phyloP scores from a whole-genome alignment of 2,113 vertebrate species.

The Caranx ignobilis region DNA sequence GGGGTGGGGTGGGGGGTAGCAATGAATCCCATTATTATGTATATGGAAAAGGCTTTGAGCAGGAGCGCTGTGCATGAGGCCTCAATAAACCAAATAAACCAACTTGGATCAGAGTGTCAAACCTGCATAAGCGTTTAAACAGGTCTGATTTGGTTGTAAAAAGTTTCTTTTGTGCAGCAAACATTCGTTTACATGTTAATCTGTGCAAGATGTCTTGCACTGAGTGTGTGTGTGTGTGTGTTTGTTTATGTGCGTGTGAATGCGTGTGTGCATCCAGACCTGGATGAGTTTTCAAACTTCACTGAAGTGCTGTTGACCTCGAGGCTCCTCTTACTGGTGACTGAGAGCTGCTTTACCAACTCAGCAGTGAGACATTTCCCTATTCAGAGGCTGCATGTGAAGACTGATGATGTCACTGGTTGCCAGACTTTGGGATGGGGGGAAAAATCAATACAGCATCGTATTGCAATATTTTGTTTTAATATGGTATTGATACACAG shows the following conservation, averaged over 20 bases:
- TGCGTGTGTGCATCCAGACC: no score
- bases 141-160: not conserved
- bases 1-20: constrained; percentile 47
- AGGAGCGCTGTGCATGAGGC: constrained; percentile 21
- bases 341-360: no score
- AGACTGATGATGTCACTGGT: no score
- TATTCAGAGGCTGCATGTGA: no score
- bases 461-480: no score
- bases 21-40: constrained; percentile 79
- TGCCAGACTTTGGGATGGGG: no score
- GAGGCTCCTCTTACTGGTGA: no score
- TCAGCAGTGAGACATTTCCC: no score
- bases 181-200: constrained; percentile 6
- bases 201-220: not conserved
- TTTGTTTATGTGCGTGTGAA: not conserved
- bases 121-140: not conserved
- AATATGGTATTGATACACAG: no score
- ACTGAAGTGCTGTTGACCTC: no score
- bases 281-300: no score
- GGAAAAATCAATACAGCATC: no score
- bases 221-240: not conserved
- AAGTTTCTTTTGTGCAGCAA: constrained; percentile 15
- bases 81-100: constrained; percentile 40
- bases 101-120: constrained; percentile 16
- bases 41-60: constrained; percentile 62